Percentiles rank a stretch among this genome's conserved stretches.
Conservation (phyloP, 2,888 invertebrate species). For the Noctua comes region DNA sequence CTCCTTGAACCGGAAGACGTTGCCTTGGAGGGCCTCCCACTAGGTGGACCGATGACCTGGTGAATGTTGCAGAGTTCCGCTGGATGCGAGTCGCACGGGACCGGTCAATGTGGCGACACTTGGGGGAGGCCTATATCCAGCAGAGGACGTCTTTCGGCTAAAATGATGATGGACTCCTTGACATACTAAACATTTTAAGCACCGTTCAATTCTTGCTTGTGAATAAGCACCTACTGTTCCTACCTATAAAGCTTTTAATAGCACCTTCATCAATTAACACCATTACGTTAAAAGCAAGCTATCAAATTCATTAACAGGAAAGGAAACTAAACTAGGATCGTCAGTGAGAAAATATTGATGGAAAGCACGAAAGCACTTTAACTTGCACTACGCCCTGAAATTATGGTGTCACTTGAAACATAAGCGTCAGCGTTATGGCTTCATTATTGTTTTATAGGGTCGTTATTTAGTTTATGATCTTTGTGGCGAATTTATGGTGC, state of each 20-base stretch:
- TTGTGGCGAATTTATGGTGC: constrained; percentile 12
- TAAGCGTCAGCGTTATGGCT: constrained; percentile 38
- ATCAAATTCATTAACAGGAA: constrained; percentile 35
- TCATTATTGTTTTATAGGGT: constrained; percentile 17
- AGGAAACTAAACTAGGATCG: constrained; percentile 15
- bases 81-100: too few species aligned
- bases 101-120: too few species aligned
- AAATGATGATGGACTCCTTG: too few species aligned
- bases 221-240: background rate
- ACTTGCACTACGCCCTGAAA: constrained; percentile 15
- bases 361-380: constrained; percentile 62
- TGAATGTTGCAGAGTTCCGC: too few species aligned
- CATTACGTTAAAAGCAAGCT: constrained; percentile 11
- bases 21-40: too few species aligned
- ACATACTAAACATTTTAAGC: background rate
- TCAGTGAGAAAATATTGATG: constrained; percentile 43
- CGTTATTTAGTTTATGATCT: constrained; percentile 35
- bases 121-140: too few species aligned
- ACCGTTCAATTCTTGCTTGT: background rate
- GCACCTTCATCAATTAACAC: constrained; percentile 8
- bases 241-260: background rate
- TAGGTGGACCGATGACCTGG: too few species aligned
- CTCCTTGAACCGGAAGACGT: background rate
- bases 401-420: constrained; percentile 9
- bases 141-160: too few species aligned